Evolutionary conservation across 2,888 invertebrate genomes (phyloP).

Genomic region (Mesorhabditis spiculigera): DNA sequence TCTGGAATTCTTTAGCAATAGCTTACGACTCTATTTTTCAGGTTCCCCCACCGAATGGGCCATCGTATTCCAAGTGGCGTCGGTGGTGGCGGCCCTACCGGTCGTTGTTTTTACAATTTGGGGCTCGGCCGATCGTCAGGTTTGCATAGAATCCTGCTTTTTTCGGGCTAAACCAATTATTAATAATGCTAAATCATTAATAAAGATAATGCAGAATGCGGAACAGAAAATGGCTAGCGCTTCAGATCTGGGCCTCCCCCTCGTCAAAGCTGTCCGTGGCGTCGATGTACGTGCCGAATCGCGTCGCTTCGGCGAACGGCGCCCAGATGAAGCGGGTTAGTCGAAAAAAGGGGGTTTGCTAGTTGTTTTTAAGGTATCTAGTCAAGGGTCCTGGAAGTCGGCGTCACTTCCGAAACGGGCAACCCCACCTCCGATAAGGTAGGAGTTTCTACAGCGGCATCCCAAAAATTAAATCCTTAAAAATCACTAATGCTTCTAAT

Average conservation of each 20-base stretch:
- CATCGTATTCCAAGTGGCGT: slow-evolving; percentile 51
- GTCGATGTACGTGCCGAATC: slow-evolving; percentile 25
- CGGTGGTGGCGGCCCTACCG: slow-evolving; percentile 49
- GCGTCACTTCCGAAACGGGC: neutral
- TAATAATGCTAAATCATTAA: neutral
- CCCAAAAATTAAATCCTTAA: too few species aligned
- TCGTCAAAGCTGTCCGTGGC: slow-evolving; percentile 42
- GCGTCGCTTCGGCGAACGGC: neutral
- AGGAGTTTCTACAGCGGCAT: neutral
- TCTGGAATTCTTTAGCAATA: too few species aligned
- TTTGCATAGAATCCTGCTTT: neutral
- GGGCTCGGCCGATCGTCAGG: slow-evolving; percentile 50
- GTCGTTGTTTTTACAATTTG: slow-evolving; percentile 48
- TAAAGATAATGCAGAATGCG: too few species aligned
- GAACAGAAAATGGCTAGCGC: too few species aligned
- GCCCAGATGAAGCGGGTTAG: slow-evolving; percentile 1
- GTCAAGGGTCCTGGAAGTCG: neutral
- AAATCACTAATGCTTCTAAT: too few species aligned
- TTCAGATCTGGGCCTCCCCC: slow-evolving; percentile 51
- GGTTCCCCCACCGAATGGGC: slow-evolving; percentile 47
- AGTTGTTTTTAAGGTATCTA: neutral
- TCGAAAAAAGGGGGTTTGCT: neutral
- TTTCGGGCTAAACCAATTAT: neutral
- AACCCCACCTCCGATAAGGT: neutral
- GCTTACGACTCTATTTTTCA: slow-evolving; percentile 11